Conservation (phyloP, 1,140 invertebrate genomes). For the Bombus pascuorum region DNA sequence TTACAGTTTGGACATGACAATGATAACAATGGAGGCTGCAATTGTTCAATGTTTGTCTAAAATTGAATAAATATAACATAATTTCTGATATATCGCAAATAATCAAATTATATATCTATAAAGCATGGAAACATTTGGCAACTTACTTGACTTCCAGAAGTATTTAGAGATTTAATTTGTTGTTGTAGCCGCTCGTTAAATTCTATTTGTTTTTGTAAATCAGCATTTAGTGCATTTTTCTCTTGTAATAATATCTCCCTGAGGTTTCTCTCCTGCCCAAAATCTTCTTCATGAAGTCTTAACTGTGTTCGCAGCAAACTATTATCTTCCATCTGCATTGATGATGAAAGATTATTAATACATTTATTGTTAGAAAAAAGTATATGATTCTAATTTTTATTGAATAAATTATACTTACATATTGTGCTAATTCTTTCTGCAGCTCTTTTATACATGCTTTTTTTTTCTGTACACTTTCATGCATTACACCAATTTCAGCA, state of each 20-base stretch:
- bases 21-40: not conserved
- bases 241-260: conserved; percentile 41
- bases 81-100: not conserved
- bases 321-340: conserved; percentile 32
- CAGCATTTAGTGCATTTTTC: not conserved
- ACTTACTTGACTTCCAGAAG: conserved; percentile 4
- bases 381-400: not conserved
- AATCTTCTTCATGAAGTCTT: conserved; percentile 48
- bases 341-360: not conserved
- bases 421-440: not conserved
- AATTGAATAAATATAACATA: not conserved
- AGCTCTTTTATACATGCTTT: not conserved
- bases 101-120: not conserved
- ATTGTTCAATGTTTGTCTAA: not conserved
- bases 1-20: conserved; percentile 1
- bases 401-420: conserved; percentile 9
- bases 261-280: conserved; percentile 17
- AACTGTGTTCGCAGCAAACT: conserved; percentile 32
- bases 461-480: conserved; percentile 4
- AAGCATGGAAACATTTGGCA: not conserved
- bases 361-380: not conserved
- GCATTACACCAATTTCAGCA: not conserved
- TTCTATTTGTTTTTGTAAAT: conserved; percentile 33
- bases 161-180: not conserved
- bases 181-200: conserved; percentile 1